Percentiles rank a stretch among this genome's conserved stretches.
These are phyloP conservation scores for Macropus fuliginosus DNA, from an alignment of 2,797 vertebrate species.

Conservation along the genomic window DNA sequence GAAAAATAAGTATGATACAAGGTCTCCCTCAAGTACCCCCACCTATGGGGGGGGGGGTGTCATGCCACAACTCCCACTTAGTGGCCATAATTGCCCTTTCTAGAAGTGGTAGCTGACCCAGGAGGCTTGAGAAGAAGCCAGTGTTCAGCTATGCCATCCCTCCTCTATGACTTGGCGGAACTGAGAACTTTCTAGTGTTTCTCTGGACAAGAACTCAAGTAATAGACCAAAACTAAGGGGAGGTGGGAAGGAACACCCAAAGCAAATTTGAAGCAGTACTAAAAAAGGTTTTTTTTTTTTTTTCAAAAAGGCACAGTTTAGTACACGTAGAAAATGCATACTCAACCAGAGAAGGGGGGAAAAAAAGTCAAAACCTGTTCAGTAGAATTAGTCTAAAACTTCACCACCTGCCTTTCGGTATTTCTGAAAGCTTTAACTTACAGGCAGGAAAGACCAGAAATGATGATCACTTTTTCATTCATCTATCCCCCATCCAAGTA, in stretches of 20 bases:
- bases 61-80: background rate
- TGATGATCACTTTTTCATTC: slow-evolving; percentile 77
- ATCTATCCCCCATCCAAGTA: slow-evolving; percentile 76
- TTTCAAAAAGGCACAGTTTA: slow-evolving; percentile 85
- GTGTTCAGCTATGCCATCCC: slow-evolving; percentile 40
- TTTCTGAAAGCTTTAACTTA: slow-evolving; percentile 76
- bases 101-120: background rate
- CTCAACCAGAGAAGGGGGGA: slow-evolving; percentile 76
- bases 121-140: background rate
- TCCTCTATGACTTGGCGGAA: slow-evolving; percentile 40
- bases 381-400: slow-evolving; percentile 79
- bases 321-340: slow-evolving; percentile 85
- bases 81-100: background rate
- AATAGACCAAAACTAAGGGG: slow-evolving; percentile 54
- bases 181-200: slow-evolving; percentile 27
- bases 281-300: slow-evolving; percentile 78
- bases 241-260: slow-evolving; percentile 71
- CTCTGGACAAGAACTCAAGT: slow-evolving; percentile 58
- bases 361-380: slow-evolving; percentile 67
- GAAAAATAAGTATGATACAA: background rate
- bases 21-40: background rate
- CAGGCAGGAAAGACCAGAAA: slow-evolving; percentile 79
- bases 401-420: slow-evolving; percentile 79
- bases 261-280: slow-evolving; percentile 81
- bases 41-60: background rate